Conservation (phyloP, 1,140 invertebrate species). For the Eubasilissa regina region DNA sequence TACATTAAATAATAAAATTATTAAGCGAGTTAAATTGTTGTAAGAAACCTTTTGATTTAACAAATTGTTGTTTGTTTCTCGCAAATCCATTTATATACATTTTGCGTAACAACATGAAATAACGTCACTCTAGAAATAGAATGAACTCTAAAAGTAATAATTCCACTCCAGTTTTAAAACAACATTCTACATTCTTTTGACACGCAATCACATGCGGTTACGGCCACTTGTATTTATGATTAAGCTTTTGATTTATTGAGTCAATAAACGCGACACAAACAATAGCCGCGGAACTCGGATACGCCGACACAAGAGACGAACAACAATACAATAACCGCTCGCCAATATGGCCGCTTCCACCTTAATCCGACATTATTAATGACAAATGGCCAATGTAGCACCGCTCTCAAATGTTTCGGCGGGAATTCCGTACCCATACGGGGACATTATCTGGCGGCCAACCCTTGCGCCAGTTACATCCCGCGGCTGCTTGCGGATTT, state of each 20-base stretch:
- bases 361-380: constrained; percentile 47
- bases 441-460: constrained; percentile 29
- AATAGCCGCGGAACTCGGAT: constrained; percentile 27
- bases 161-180: constrained; percentile 27
- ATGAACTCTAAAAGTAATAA: constrained; percentile 9
- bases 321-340: constrained; percentile 41
- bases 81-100: too few relatives aligned
- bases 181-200: constrained; percentile 15
- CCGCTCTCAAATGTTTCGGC: constrained; percentile 35
- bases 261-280: constrained; percentile 36
- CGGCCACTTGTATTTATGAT: constrained; percentile 38
- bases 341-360: constrained; percentile 37
- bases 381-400: constrained; percentile 45
- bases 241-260: constrained; percentile 44
- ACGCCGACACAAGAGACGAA: constrained; percentile 9
- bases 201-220: constrained; percentile 37
- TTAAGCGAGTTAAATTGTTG: too few relatives aligned
- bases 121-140: neutral
- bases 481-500: constrained; percentile 1
- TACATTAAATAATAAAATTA: too few relatives aligned
- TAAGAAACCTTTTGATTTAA: too few relatives aligned
- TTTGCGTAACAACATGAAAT: neutral
- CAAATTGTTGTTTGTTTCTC: too few relatives aligned
- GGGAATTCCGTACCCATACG: constrained; percentile 36
- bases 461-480: neutral